phyloP scores from a whole-genome alignment of 2,888 invertebrate species.

The Drosophila diplacantha region DNA sequence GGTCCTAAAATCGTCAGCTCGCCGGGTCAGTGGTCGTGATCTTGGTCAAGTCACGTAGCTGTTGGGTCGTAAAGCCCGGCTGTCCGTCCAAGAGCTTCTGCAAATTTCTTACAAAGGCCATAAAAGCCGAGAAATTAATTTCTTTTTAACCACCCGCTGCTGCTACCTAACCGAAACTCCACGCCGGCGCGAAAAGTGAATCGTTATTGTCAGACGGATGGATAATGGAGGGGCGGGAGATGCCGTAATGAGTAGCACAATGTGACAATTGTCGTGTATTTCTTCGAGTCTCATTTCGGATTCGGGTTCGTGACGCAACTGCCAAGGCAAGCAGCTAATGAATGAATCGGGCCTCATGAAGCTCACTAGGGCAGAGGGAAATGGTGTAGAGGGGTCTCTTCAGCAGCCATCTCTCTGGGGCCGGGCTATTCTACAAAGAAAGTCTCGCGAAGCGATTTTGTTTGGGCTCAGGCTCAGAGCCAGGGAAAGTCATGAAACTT shows the following conservation, averaged over 20 bases:
- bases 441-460: slow-evolving; percentile 32
- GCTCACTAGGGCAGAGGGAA: slow-evolving; percentile 27
- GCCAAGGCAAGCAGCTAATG: slow-evolving; percentile 22
- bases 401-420: not conserved
- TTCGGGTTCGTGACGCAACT: slow-evolving; percentile 39
- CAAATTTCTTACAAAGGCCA: slow-evolving; percentile 26
- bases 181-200: slow-evolving; percentile 34
- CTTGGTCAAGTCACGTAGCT: slow-evolving; percentile 31
- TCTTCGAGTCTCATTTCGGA: slow-evolving; percentile 34
- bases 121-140: slow-evolving; percentile 37
- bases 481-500: slow-evolving; percentile 39
- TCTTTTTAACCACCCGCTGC: slow-evolving; percentile 37
- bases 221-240: slow-evolving; percentile 42
- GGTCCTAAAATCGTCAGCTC: slow-evolving; percentile 29
- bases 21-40: slow-evolving; percentile 40
- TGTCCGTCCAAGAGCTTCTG: slow-evolving; percentile 21
- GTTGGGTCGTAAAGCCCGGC: slow-evolving; percentile 27
- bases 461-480: slow-evolving; percentile 12
- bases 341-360: slow-evolving; percentile 26
- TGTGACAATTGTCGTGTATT: slow-evolving; percentile 62
- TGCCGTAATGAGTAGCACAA: slow-evolving; percentile 55
- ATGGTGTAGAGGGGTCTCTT: not conserved
- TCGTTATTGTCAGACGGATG: slow-evolving; percentile 26
- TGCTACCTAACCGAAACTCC: slow-evolving; percentile 17
- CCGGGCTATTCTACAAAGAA: slow-evolving; percentile 34